Base-by-base conservation (phyloP, 2,797 vertebrate genomes). In the Synaphobranchus kaupii region DNA sequence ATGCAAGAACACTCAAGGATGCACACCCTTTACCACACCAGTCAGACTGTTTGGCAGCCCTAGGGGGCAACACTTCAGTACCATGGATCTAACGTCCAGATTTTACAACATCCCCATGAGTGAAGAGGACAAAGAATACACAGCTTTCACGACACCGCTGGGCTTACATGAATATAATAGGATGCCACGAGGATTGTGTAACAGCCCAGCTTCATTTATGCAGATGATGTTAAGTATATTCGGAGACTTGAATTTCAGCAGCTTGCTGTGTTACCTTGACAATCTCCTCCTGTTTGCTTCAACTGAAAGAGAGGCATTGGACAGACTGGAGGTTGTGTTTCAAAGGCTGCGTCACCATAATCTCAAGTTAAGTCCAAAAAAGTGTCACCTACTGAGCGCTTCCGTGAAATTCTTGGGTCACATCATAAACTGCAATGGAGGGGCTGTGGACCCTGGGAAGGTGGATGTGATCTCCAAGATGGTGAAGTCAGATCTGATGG, bases 91-190 rank as follows among this genome's bases (percentile, higher is more conserved):
- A 0, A 86, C 73, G 0, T 86, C 50, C 0, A 84, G 86, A 3
- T 89, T 83, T n/a, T 87, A 85, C 17, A 89, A 89, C 58, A 50
- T 78, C 10, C 73, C 80, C n/a, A 82, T 88, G 84, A n/a, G n/a
- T 31, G n/a, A 76, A 39, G 71, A 76, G 17, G 71, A 76, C 71
- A 76, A 76, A 15, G 31, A 76, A 31, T 76, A 31, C n/a, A 76
- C 71, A 28, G 71, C 71, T 2, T 31, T 76, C n/a, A 76, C 71
- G 13, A 31, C 71, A 4, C 34, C 34, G 4, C 25, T 8, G 22
- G 76, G 76, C n/a, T n/a, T 50, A 50, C 48, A 31, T 47, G 86
- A 44, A 25, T 80, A 80, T 47, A 80, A 80, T 34, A 39, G 76
- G 47, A 44, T 80, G 13, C 76, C 76, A 25, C 76, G 44, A 34